These are phyloP conservation scores for Miltochrista miniata DNA, from an alignment of 2,888 invertebrate genomes.

Conservation along the genomic window DNA sequence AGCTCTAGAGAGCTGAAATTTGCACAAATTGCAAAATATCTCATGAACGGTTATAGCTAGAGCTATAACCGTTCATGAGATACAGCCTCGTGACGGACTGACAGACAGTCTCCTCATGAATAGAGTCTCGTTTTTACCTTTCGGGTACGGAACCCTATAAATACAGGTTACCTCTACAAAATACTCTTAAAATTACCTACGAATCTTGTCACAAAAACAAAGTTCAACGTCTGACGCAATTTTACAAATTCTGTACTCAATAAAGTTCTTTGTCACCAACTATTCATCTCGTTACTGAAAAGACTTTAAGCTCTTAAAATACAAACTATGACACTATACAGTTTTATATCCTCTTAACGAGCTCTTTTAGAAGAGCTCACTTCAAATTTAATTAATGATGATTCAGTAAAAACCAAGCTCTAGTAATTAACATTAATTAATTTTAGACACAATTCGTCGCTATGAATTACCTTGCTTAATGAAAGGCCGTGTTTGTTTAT, in stretches of 20 bases:
- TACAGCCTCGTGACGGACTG: too few relatives aligned
- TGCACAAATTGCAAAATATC: too few relatives aligned
- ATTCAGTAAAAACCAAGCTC: slow-evolving; percentile 43
- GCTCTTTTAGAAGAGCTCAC: slow-evolving; percentile 58
- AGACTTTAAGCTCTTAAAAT: slow-evolving; percentile 73
- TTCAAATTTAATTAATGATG: slow-evolving; percentile 63
- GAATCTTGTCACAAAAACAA: too few relatives aligned
- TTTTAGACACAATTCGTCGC: slow-evolving; percentile 25
- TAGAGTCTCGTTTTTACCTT: too few relatives aligned
- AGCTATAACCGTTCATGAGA: too few relatives aligned
- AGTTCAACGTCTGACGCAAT: slow-evolving; percentile 52
- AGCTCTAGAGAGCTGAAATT: too few relatives aligned
- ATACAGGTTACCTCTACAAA: too few relatives aligned
- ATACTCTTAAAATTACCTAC: too few relatives aligned
- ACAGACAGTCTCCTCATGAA: too few relatives aligned
- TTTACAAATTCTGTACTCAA: slow-evolving; percentile 59
- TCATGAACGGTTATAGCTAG: too few relatives aligned
- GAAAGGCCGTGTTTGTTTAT: slow-evolving; percentile 3
- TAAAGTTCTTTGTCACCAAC: slow-evolving; percentile 71
- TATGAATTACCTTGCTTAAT: slow-evolving; percentile 10
- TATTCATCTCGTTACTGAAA: slow-evolving; percentile 61
- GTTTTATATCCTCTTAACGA: slow-evolving; percentile 63
- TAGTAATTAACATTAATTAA: slow-evolving; percentile 13
- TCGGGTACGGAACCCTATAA: too few relatives aligned
- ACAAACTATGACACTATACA: slow-evolving; percentile 66